Conservation (phyloP, 2,888 invertebrate species). For the Nebria brevicollis region DNA sequence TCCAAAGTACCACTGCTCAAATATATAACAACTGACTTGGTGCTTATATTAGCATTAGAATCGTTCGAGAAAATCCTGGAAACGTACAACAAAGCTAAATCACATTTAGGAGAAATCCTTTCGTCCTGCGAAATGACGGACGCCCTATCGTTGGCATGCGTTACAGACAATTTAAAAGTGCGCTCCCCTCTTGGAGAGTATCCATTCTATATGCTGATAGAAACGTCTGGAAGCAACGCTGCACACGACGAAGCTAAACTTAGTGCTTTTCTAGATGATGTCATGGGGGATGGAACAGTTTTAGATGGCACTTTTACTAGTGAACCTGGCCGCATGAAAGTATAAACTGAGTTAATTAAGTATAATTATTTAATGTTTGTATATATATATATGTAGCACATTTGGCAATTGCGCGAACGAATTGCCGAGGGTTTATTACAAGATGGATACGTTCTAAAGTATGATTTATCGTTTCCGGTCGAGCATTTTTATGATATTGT, state of each 20-base stretch:
- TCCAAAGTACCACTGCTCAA: no score
- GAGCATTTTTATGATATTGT: slow-evolving; percentile 86
- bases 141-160: slow-evolving; percentile 74
- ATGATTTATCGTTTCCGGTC: slow-evolving; percentile 92
- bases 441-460: slow-evolving; percentile 94
- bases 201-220: slow-evolving; percentile 87
- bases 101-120: slow-evolving; percentile 85
- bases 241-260: slow-evolving; percentile 91
- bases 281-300: slow-evolving; percentile 77
- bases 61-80: slow-evolving; percentile 82
- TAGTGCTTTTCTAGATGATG: slow-evolving; percentile 76
- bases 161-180: slow-evolving; percentile 70
- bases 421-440: slow-evolving; percentile 79
- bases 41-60: slow-evolving; percentile 70
- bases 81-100: slow-evolving; percentile 79
- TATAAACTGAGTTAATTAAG: slow-evolving; percentile 54
- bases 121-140: slow-evolving; percentile 98
- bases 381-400: slow-evolving; percentile 63
- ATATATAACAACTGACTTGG: not conserved
- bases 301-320: slow-evolving; percentile 86
- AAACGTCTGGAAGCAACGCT: slow-evolving; percentile 87
- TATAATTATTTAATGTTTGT: not conserved
- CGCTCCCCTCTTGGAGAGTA: slow-evolving; percentile 71
- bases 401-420: slow-evolving; percentile 90
- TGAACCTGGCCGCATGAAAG: slow-evolving; percentile 85